These are phyloP conservation scores for Sebastes itinus DNA, from an alignment of 2,797 vertebrate species.

Conservation along the genomic window DNA sequence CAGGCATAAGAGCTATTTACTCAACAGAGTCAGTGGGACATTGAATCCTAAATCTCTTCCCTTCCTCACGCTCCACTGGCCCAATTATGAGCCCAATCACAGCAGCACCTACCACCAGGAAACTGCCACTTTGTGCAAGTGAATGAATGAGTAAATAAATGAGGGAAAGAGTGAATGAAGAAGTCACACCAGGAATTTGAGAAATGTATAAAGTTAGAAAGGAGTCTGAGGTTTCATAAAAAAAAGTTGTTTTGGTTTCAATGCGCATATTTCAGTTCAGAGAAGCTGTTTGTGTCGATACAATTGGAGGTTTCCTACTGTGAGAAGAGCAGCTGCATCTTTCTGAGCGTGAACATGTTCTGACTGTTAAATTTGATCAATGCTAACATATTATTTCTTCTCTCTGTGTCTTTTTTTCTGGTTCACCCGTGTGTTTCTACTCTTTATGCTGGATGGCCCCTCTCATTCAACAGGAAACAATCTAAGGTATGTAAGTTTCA, in stretches of 20 bases:
- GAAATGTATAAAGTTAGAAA: slow-evolving; percentile 9
- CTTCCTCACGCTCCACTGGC: slow-evolving; percentile 72
- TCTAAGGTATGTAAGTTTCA: slow-evolving; percentile 77
- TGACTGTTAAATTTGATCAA: slow-evolving; percentile 39
- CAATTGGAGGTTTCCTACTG: slow-evolving; percentile 27
- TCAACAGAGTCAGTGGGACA: slow-evolving; percentile 80
- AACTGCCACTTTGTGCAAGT: slow-evolving; percentile 47
- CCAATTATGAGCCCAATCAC: slow-evolving; percentile 75
- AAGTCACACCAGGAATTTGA: slow-evolving; percentile 19
- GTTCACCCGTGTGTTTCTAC: background rate
- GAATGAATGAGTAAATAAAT: slow-evolving; percentile 48
- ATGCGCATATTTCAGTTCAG: background rate
- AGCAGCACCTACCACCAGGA: slow-evolving; percentile 61
- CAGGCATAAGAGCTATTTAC: slow-evolving; percentile 77
- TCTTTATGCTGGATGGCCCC: slow-evolving; percentile 24
- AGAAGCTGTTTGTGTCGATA: slow-evolving; percentile 9
- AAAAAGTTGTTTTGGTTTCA: background rate
- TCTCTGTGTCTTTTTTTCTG: slow-evolving; percentile 28
- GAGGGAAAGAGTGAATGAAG: slow-evolving; percentile 19
- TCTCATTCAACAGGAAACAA: slow-evolving; percentile 74
- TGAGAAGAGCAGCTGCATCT: slow-evolving; percentile 35
- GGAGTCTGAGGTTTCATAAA: background rate
- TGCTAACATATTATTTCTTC: slow-evolving; percentile 57
- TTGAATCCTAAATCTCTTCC: slow-evolving; percentile 81
- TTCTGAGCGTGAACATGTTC: slow-evolving; percentile 31